phyloP scores from a whole-genome alignment of 2,113 vertebrate species.

The Forbesichthys papilliferus region DNA sequence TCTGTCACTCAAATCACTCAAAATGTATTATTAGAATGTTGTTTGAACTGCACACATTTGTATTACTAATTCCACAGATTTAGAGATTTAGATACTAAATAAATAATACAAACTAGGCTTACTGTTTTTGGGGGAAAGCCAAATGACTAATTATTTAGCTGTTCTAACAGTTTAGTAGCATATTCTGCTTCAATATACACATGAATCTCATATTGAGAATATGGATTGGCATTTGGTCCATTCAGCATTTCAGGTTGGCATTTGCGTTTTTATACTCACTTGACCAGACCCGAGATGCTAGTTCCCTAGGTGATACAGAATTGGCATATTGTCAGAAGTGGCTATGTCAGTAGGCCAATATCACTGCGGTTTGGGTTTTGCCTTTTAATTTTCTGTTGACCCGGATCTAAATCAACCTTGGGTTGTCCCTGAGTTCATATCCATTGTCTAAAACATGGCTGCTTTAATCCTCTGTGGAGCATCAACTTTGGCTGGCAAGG shows the following conservation, averaged over 20 bases:
- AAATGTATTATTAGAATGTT: no score
- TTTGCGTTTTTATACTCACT: conserved; percentile 70
- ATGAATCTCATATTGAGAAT: conserved; percentile 62
- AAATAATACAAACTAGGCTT: conserved; percentile 2
- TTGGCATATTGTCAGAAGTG: conserved; percentile 39
- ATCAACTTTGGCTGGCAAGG: conserved; percentile 72
- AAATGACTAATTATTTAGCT: conserved; percentile 58
- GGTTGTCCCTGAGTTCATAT: conserved; percentile 67
- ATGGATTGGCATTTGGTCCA: conserved; percentile 72
- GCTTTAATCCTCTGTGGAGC: conserved; percentile 69
- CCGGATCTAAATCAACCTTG: conserved; percentile 74
- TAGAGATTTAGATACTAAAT: conserved; percentile 11
- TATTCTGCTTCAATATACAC: conserved; percentile 49
- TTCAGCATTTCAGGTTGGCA: conserved; percentile 67
- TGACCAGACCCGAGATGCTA: conserved; percentile 55
- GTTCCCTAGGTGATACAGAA: conserved; percentile 27
- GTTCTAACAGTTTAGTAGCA: conserved; percentile 63
- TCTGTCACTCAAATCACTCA: neutral
- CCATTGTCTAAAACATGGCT: conserved; percentile 71
- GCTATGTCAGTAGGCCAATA: conserved; percentile 47
- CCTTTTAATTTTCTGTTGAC: conserved; percentile 61
- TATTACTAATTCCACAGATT: no score
- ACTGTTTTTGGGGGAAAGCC: neutral
- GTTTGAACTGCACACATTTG: no score
- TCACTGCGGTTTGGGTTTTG: conserved; percentile 41